Evolutionary conservation across 1,140 invertebrate genomes (phyloP).

Genomic region (Hydropsyche tenuis): DNA sequence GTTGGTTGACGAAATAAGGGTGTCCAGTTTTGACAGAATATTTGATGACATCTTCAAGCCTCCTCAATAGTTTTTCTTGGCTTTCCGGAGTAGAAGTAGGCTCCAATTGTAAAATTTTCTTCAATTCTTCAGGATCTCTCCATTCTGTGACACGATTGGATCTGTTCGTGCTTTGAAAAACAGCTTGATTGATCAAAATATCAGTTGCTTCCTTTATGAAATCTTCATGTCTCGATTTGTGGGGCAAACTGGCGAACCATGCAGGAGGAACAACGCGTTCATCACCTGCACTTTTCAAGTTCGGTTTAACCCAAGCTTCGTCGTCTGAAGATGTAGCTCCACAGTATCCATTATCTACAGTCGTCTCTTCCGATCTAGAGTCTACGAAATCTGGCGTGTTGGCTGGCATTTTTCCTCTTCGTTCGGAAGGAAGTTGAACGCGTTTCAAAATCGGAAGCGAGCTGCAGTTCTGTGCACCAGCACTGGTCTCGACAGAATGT

Average conservation of each 20-base stretch:
- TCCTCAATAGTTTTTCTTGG: constrained; percentile 71
- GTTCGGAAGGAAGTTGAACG: not conserved
- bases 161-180: constrained; percentile 76
- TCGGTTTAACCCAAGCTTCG: constrained; percentile 40
- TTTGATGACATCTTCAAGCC: constrained; percentile 72
- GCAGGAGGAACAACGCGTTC: constrained; percentile 24
- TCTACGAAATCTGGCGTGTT: constrained; percentile 47
- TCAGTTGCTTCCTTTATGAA: constrained; percentile 75
- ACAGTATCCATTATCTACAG: constrained; percentile 44
- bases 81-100: constrained; percentile 65
- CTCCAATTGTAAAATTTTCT: constrained; percentile 70
- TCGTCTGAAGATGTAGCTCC: constrained; percentile 49
- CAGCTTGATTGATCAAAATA: constrained; percentile 73
- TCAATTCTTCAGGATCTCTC: constrained; percentile 72
- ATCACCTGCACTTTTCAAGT: constrained; percentile 2
- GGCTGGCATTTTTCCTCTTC: constrained; percentile 45
- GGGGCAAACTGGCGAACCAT: constrained; percentile 63
- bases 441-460: constrained; percentile 15
- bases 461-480: constrained; percentile 38
- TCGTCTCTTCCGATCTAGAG: constrained; percentile 29
- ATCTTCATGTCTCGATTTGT: constrained; percentile 69
- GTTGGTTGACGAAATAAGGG: constrained; percentile 86
- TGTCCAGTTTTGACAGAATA: constrained; percentile 89
- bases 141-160: constrained; percentile 77
- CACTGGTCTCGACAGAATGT: constrained; percentile 37